These are phyloP conservation scores for Cotesia typhae DNA, from an alignment of 1,140 invertebrate species.

Conservation along the genomic window DNA sequence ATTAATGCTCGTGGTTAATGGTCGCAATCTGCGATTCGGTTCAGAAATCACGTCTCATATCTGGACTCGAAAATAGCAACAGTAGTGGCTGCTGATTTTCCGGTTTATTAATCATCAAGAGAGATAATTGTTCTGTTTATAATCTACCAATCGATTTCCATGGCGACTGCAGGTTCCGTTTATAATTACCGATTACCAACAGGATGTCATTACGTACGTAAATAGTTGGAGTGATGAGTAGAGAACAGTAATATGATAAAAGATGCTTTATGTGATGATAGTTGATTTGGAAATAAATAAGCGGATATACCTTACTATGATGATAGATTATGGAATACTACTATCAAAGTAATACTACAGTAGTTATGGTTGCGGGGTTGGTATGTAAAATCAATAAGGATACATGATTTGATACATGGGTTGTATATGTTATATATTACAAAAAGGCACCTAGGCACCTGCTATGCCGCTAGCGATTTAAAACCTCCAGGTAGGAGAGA, in stretches of 20 bases:
- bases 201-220: no score
- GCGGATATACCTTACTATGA: no score
- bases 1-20: constrained; percentile 39
- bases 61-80: no score
- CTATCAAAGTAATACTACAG: no score
- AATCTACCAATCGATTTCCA: background rate
- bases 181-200: no score
- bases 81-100: background rate
- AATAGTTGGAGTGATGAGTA: no score
- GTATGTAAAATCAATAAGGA: background rate
- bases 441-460: constrained; percentile 39
- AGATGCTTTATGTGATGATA: no score
- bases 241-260: no score
- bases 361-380: no score
- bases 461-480: constrained; percentile 41
- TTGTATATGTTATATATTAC: background rate
- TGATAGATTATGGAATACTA: no score
- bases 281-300: no score
- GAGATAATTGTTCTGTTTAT: background rate
- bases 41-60: constrained; percentile 16
- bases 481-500: background rate
- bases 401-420: background rate
- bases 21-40: constrained; percentile 40
- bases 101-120: constrained; percentile 4
- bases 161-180: no score